phyloP scores from a whole-genome alignment of 2,888 invertebrate species.

The Zhuqinia jingwanae region DNA sequence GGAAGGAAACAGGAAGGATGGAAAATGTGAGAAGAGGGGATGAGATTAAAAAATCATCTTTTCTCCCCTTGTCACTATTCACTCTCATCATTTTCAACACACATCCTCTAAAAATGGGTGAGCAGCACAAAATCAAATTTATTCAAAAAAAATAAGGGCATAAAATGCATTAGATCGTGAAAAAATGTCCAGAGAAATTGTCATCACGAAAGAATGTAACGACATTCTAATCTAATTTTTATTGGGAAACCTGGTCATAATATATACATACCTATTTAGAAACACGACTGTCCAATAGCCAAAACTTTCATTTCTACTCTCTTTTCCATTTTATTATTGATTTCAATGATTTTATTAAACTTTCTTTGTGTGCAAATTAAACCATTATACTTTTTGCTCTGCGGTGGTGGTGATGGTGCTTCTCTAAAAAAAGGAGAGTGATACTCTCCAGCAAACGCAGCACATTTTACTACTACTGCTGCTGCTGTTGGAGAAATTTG shows the following conservation, averaged over 20 bases:
- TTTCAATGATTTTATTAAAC: conserved; percentile 47
- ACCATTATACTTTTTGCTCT: not conserved
- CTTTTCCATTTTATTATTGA: conserved; percentile 22
- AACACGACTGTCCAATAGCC: too few species aligned
- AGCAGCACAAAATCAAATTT: not conserved
- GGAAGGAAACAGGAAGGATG: conserved; percentile 53
- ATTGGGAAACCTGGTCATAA: not conserved
- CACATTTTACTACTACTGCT: not conserved
- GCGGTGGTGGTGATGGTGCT: too few species aligned
- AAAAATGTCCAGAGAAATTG: conserved; percentile 2
- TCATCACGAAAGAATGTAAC: not conserved
- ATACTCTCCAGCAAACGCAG: conserved; percentile 2
- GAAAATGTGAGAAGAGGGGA: not conserved
- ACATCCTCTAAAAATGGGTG: too few species aligned
- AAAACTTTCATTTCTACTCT: not conserved
- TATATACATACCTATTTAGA: too few species aligned
- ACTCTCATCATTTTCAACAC: not conserved
- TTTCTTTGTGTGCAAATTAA: conserved; percentile 36
- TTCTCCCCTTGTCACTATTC: not conserved
- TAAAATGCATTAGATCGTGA: not conserved
- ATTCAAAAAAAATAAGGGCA: not conserved
- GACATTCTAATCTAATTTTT: conserved; percentile 29
- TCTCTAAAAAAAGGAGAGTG: too few species aligned
- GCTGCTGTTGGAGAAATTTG: not conserved
- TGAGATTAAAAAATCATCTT: conserved; percentile 54